Percentiles rank a stretch among this genome's conserved stretches.
phyloP scores from a whole-genome alignment of 2,888 invertebrate species.

The Limnephilus rhombicus region DNA sequence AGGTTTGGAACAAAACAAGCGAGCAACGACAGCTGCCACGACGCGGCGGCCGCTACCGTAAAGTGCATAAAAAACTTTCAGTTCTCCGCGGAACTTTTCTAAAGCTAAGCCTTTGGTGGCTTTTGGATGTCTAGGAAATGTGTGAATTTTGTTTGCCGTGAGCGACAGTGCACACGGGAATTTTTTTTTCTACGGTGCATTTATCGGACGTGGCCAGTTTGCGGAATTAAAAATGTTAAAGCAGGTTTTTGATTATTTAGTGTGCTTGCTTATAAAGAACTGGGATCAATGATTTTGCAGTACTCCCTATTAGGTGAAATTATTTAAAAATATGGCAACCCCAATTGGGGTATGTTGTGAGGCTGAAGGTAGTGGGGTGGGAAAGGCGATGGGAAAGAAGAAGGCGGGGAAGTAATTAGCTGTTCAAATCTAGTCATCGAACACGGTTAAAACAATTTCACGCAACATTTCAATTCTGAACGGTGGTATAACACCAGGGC shows the following conservation, averaged over 20 bases:
- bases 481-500: too few relatives aligned
- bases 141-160: neutral
- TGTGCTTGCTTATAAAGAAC: neutral
- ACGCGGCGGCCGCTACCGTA: conserved; percentile 4
- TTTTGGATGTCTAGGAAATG: neutral
- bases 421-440: too few relatives aligned
- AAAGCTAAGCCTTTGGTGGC: conserved; percentile 11
- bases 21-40: conserved; percentile 43
- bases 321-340: too few relatives aligned
- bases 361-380: too few relatives aligned
- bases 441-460: too few relatives aligned
- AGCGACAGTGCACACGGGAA: neutral
- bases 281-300: neutral
- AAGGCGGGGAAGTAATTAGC: too few relatives aligned
- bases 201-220: neutral
- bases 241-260: neutral
- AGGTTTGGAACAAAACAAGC: conserved; percentile 7
- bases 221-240: neutral
- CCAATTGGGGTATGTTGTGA: too few relatives aligned
- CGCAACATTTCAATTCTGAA: too few relatives aligned
- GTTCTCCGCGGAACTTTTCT: conserved; percentile 12
- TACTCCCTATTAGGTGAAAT: neutral
- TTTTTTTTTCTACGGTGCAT: neutral
- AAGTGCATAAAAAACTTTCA: conserved; percentile 24
- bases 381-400: too few relatives aligned